These are phyloP conservation scores for Scaptomyza parva DNA, from an alignment of 2,888 invertebrate species.

Conservation along the genomic window DNA sequence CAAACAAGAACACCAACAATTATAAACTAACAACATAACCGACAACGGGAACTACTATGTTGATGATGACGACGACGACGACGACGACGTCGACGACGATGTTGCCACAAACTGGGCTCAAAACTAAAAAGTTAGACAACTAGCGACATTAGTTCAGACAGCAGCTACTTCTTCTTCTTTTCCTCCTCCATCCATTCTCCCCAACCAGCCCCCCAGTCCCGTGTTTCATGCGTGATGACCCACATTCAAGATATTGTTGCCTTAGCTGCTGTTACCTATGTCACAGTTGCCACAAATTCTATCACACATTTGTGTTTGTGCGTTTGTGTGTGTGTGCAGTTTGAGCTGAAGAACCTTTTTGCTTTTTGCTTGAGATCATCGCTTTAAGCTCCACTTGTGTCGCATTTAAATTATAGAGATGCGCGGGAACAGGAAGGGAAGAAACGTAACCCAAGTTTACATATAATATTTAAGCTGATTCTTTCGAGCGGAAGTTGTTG, in stretches of 20 bases:
- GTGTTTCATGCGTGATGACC: slow-evolving; percentile 40
- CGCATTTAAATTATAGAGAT: slow-evolving; percentile 20
- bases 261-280: slow-evolving; percentile 36
- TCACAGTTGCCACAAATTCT: slow-evolving; percentile 26
- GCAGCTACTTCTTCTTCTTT: slow-evolving; percentile 4
- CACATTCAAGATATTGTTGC: slow-evolving; percentile 40
- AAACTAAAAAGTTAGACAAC: slow-evolving; percentile 15
- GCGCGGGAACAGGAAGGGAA: slow-evolving; percentile 25
- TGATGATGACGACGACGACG: slow-evolving; percentile 1
- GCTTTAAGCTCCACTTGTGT: slow-evolving; percentile 17
- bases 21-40: slow-evolving; percentile 48
- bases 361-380: slow-evolving; percentile 17
- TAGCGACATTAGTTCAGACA: slow-evolving; percentile 26
- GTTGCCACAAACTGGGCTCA: slow-evolving; percentile 19
- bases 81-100: slow-evolving; percentile 16
- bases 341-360: slow-evolving; percentile 43
- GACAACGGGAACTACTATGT: slow-evolving; percentile 44
- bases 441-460: slow-evolving; percentile 1
- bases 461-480: slow-evolving; percentile 19
- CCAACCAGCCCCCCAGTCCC: not conserved
- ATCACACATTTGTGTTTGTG: not conserved
- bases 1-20: slow-evolving; percentile 68
- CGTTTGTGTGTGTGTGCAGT: slow-evolving; percentile 19
- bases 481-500: slow-evolving; percentile 52
- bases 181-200: not conserved